Evolutionary conservation across 2,888 invertebrate species (phyloP).

Genomic region (Platypus cylindrus): DNA sequence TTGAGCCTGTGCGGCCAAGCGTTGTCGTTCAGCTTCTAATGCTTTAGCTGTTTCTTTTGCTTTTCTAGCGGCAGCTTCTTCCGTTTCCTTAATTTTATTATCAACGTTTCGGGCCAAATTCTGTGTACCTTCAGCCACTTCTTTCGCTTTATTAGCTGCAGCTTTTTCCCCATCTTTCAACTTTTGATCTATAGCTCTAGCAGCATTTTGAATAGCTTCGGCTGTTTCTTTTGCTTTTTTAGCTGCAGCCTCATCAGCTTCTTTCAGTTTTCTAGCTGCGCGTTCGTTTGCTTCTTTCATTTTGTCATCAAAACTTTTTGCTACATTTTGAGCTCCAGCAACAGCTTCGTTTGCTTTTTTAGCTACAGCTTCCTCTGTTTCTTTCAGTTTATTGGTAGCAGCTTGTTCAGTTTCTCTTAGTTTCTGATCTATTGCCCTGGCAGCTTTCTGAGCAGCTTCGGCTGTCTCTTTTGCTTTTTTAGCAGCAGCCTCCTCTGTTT

Average conservation of each 20-base stretch:
- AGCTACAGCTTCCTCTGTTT: slow-evolving; percentile 6
- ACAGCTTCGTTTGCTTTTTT: slow-evolving; percentile 9
- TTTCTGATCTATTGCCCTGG: slow-evolving; percentile 11
- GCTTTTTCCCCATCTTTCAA: slow-evolving; percentile 18
- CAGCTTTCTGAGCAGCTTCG: slow-evolving; percentile 13
- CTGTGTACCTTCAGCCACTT: slow-evolving; percentile 13
- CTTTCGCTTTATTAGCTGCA: slow-evolving; percentile 9
- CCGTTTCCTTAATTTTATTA: slow-evolving; percentile 14
- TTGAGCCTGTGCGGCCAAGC: slow-evolving; percentile 11
- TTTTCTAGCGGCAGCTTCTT: slow-evolving; percentile 10
- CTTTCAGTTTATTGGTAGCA: slow-evolving; percentile 6
- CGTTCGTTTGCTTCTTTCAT: slow-evolving; percentile 17
- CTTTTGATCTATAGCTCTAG: slow-evolving; percentile 16
- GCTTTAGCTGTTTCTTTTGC: slow-evolving; percentile 14
- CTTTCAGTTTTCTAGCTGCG: slow-evolving; percentile 48
- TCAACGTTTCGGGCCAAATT: slow-evolving; percentile 14
- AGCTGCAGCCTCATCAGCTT: slow-evolving; percentile 34
- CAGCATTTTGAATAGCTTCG: slow-evolving; percentile 11
- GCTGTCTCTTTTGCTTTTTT: slow-evolving; percentile 10
- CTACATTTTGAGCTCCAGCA: slow-evolving; percentile 16
- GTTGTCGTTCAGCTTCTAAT: slow-evolving; percentile 10
- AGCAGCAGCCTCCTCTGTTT: slow-evolving; percentile 14
- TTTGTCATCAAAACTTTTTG: slow-evolving; percentile 14
- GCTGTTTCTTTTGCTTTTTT: slow-evolving; percentile 15
- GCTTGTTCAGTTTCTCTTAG: slow-evolving; percentile 11